phyloP scores from a whole-genome alignment of 2,797 vertebrate genomes.

The Ammospiza maritima region DNA sequence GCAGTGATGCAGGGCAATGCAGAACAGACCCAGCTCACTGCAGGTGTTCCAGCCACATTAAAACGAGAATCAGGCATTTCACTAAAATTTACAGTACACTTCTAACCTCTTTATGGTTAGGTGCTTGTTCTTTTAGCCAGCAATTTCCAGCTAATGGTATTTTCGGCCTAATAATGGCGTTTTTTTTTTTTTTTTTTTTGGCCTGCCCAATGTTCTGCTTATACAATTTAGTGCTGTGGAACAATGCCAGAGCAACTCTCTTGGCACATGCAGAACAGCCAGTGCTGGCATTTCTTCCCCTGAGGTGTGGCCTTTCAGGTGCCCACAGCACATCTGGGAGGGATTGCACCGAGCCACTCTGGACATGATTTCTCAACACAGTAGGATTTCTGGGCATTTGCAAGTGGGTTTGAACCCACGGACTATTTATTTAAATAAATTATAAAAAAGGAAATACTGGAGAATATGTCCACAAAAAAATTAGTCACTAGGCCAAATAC shows the following conservation, averaged over 20 bases:
- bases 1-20: not conserved
- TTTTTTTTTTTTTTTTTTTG: not conserved
- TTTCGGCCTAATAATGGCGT: not conserved
- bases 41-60: not conserved
- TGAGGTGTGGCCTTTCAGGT: not conserved
- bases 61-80: not conserved
- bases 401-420: not conserved
- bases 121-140: not conserved
- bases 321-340: not conserved
- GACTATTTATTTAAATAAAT: not conserved
- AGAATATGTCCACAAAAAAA: not conserved
- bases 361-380: not conserved
- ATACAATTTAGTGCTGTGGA: not conserved
- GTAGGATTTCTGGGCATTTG: not conserved
- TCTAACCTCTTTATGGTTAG: not conserved
- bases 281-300: not conserved
- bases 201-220: not conserved
- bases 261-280: not conserved
- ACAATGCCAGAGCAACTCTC: not conserved
- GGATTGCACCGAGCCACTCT: not conserved
- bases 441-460: not conserved
- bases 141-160: not conserved
- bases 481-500: not conserved
- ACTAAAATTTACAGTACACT: not conserved
- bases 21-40: not conserved